Base-by-base conservation (phyloP, 2,113 vertebrate species). In the Speoplatyrhinus poulsoni region DNA sequence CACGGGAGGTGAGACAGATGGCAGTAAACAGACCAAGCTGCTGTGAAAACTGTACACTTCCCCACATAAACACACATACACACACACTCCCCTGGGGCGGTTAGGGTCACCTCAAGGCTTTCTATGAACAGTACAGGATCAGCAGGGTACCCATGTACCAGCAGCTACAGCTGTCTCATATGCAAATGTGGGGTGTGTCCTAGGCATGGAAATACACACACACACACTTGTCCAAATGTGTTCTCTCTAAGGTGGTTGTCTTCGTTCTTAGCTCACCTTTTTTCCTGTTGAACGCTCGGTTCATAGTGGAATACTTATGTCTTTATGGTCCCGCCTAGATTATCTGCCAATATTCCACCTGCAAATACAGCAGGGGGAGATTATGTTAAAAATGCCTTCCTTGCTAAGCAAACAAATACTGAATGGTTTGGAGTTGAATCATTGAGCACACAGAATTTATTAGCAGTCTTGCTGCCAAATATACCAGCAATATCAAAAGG, bases 241-340 rank as follows among this genome's bases (percentile, higher is more conserved):
- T 41, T 41, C 36, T 41, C 36, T 41, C 36, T 41, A 1, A 49
- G 10, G 16, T 3, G 19, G 33, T 47, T 53, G 9, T 32, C 1
- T 0, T 56, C 11, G 60, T 2, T 69, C 6, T 61, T 19, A 60
- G 73, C 85, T 90, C 84, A 97, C 95, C 95, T 94, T 95, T 97
- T 88, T 97, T 97, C 80, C 95, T 93, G 91, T 94, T 96, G 89
- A 97, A 97, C 82, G 95, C 94, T 70, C 95, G 95, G 78, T 96
- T 97, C 95, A 97, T 97, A 89, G 87, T 95, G 94, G 82, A 89
- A 90, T 88, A 75, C 46, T 72, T 81, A 80, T 3, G 82, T 82
- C 61, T 83, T 62, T 19, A 56, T 78, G 68, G 63, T 60, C 56
- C 72, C 82, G 77, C 68, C 72, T 60, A 41, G 77, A 79, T 72